phyloP scores from a whole-genome alignment of 2,888 invertebrate species.

The Drosophila demipolita region DNA sequence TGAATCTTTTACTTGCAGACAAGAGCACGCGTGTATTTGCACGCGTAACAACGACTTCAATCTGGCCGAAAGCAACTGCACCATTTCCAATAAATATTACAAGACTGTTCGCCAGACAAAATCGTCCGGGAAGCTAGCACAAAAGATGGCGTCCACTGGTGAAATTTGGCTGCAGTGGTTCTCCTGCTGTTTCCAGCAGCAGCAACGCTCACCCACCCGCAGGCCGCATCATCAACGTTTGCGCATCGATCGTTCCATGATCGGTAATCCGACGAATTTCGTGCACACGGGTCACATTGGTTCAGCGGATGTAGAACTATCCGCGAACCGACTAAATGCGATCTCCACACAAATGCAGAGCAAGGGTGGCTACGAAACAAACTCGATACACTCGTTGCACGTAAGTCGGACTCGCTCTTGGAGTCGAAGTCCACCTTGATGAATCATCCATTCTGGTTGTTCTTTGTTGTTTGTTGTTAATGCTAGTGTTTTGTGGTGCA shows the following conservation, averaged over 20 bases:
- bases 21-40: slow-evolving; percentile 39
- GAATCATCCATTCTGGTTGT: slow-evolving; percentile 12
- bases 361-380: slow-evolving; percentile 96
- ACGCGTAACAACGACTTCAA: slow-evolving; percentile 53
- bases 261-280: slow-evolving; percentile 97
- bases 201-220: slow-evolving; percentile 91
- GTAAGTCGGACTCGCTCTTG: slow-evolving; percentile 62
- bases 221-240: slow-evolving; percentile 88
- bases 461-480: background rate
- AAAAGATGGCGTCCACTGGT: slow-evolving; percentile 89
- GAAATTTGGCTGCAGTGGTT: slow-evolving; percentile 97
- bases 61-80: slow-evolving; percentile 61
- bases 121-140: slow-evolving; percentile 44
- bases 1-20: slow-evolving; percentile 12
- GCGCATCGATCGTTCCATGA: slow-evolving; percentile 96
- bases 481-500: background rate
- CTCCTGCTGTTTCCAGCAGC: slow-evolving; percentile 94
- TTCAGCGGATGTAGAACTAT: slow-evolving; percentile 94
- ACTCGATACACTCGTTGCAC: slow-evolving; percentile 84
- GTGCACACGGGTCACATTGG: slow-evolving; percentile 96
- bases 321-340: slow-evolving; percentile 92
- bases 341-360: slow-evolving; percentile 98
- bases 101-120: slow-evolving; percentile 50
- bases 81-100: slow-evolving; percentile 24
- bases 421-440: slow-evolving; percentile 1